phyloP scores from a whole-genome alignment of 2,797 vertebrate species.

The Danio aesculapii region DNA sequence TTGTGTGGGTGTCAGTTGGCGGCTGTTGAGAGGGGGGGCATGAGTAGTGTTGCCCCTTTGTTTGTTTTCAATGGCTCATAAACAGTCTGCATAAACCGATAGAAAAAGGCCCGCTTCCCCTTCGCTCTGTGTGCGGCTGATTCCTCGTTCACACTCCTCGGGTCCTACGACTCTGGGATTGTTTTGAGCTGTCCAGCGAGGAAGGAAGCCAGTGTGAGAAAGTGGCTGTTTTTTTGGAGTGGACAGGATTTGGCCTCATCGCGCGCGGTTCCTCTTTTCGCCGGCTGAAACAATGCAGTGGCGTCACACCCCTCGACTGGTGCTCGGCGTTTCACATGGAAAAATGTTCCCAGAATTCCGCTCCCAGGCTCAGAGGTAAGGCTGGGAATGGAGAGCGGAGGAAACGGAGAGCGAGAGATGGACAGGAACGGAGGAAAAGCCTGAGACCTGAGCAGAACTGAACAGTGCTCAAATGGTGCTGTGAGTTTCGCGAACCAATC shows the following conservation, averaged over 20 bases:
- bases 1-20: conserved; percentile 64
- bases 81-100: conserved; percentile 72
- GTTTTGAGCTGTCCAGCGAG: conserved; percentile 83
- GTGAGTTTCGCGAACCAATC: conserved; percentile 72
- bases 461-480: conserved; percentile 60
- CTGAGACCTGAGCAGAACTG: conserved; percentile 54
- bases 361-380: conserved; percentile 83
- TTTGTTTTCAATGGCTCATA: conserved; percentile 74
- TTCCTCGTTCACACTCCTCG: conserved; percentile 62
- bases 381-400: conserved; percentile 59
- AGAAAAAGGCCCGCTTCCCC: conserved; percentile 61
- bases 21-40: conserved; percentile 50
- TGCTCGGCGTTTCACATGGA: conserved; percentile 84
- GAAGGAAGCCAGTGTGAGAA: conserved; percentile 88
- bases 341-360: conserved; percentile 84
- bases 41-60: conserved; percentile 66
- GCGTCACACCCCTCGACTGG: conserved; percentile 84
- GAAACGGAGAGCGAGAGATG: conserved; percentile 39
- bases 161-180: conserved; percentile 76
- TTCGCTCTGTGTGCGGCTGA: conserved; percentile 61
- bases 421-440: conserved; percentile 58
- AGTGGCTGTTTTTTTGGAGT: conserved; percentile 85
- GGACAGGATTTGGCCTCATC: conserved; percentile 86
- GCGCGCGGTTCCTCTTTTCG: conserved; percentile 84
- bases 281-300: conserved; percentile 84